These are phyloP conservation scores for Pelecanus crispus DNA, from an alignment of 2,113 vertebrate species.

Conservation along the genomic window DNA sequence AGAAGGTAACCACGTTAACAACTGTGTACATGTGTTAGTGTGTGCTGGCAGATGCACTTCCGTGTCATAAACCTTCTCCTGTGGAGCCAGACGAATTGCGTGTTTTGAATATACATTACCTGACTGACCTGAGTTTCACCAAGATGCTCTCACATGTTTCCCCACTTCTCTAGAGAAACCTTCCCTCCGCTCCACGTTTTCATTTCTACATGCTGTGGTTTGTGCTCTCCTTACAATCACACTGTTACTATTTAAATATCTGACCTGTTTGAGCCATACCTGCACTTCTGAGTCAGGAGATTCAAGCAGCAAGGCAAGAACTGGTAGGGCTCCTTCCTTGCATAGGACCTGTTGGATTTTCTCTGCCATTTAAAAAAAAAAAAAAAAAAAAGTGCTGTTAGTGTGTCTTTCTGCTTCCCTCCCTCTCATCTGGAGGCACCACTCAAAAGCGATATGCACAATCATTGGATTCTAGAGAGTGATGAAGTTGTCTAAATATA, in stretches of 20 bases:
- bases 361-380: conserved; percentile 54
- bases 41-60: not conserved
- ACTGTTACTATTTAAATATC: not conserved
- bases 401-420: not conserved
- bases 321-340: conserved; percentile 73
- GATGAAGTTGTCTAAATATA: not conserved
- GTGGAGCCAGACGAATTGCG: not conserved
- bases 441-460: not conserved
- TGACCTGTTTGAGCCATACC: conserved; percentile 41
- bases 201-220: not conserved
- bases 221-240: not conserved
- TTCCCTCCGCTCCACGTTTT: not conserved
- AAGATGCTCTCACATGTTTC: not conserved
- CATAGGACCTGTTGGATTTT: conserved; percentile 69
- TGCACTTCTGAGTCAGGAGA: conserved; percentile 77
- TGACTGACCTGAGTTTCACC: not conserved
- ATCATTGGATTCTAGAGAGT: not conserved
- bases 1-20: not conserved
- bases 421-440: not conserved
- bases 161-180: not conserved
- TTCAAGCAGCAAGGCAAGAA: conserved; percentile 75
- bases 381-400: not conserved
- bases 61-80: not conserved
- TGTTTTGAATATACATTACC: not conserved
- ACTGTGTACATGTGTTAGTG: not conserved